These are phyloP conservation scores for Cirrhinus mrigala DNA, from an alignment of 2,797 vertebrate species.

Conservation along the genomic window DNA sequence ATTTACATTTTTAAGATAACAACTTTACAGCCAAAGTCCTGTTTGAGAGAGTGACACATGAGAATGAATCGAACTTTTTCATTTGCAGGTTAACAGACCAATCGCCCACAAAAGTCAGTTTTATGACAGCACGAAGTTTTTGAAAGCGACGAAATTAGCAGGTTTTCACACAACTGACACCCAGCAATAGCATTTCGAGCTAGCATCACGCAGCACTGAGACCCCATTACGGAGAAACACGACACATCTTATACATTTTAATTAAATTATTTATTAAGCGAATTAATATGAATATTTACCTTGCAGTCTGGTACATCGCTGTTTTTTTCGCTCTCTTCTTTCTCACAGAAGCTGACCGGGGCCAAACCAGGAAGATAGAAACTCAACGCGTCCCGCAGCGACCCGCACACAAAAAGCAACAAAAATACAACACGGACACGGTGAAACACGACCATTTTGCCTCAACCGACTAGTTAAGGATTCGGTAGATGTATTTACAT, in stretches of 20 bases:
- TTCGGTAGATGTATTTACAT: constrained; percentile 21
- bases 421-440: constrained; percentile 31
- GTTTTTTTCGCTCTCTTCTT: constrained; percentile 53
- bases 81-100: not conserved
- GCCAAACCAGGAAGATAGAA: constrained; percentile 92
- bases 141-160: not conserved
- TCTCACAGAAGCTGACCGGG: constrained; percentile 90
- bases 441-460: constrained; percentile 43
- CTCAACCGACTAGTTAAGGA: constrained; percentile 22
- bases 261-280: not conserved
- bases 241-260: not conserved
- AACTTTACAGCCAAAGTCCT: not conserved
- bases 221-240: not conserved
- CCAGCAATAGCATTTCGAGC: not conserved
- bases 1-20: not conserved
- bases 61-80: not conserved
- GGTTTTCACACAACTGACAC: not conserved
- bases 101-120: not conserved
- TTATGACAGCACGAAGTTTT: not conserved
- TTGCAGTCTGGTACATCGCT: constrained; percentile 71
- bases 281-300: constrained; percentile 63
- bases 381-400: constrained; percentile 62
- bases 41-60: not conserved
- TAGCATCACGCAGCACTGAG: not conserved
- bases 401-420: constrained; percentile 51